Conservation (phyloP, 2,888 invertebrate species). For the Dynastes maya region DNA sequence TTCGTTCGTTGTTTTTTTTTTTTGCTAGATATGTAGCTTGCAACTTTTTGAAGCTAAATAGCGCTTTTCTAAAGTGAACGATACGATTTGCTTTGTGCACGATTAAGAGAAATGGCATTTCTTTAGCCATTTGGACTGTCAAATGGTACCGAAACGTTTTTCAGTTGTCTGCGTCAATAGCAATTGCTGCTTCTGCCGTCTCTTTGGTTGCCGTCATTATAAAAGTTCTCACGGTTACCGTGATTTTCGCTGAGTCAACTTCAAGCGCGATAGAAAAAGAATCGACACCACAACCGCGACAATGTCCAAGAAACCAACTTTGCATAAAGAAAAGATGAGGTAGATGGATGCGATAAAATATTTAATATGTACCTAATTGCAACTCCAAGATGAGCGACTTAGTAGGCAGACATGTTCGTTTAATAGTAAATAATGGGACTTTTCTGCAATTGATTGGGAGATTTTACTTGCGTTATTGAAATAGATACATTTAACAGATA, state of each 20-base stretch:
- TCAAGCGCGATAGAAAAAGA: neutral
- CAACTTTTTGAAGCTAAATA: neutral
- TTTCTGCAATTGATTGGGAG: too few relatives aligned
- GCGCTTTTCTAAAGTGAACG: too few relatives aligned
- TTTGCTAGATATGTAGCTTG: too few relatives aligned
- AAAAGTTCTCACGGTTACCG: neutral
- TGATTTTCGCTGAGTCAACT: neutral
- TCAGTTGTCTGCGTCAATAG: neutral
- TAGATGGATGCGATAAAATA: neutral
- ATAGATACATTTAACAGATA: too few relatives aligned
- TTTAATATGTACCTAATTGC: too few relatives aligned
- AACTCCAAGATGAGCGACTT: too few relatives aligned
- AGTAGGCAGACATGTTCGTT: too few relatives aligned
- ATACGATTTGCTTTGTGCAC: too few relatives aligned
- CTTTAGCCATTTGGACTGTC: neutral
- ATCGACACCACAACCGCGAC: neutral
- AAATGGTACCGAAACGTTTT: neutral
- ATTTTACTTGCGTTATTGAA: too few relatives aligned
- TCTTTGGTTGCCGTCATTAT: neutral
- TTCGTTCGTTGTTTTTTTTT: too few relatives aligned
- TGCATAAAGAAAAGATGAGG: neutral
- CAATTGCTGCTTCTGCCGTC: conserved; percentile 4
- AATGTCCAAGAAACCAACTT: neutral
- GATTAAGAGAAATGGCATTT: neutral
- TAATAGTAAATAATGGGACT: too few relatives aligned